These are phyloP conservation scores for Zaprionus taronus DNA, from an alignment of 1,140 invertebrate genomes.

Conservation along the genomic window DNA sequence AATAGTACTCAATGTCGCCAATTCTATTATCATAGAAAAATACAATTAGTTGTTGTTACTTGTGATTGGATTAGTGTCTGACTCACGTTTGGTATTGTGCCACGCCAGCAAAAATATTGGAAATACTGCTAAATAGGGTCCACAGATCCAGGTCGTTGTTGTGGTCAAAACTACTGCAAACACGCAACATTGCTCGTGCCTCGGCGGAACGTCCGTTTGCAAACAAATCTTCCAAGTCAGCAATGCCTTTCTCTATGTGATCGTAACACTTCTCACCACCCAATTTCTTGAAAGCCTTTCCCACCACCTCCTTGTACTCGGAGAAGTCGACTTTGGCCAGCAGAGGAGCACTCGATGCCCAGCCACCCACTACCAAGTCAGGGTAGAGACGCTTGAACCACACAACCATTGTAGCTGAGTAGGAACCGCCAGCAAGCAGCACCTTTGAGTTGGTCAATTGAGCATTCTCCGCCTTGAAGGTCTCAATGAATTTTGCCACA, in stretches of 20 bases:
- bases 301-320: constrained; percentile 69
- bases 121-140: constrained; percentile 72
- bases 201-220: constrained; percentile 57
- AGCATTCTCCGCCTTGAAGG: constrained; percentile 85
- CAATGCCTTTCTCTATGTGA: constrained; percentile 86
- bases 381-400: constrained; percentile 92
- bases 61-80: neutral
- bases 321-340: constrained; percentile 72
- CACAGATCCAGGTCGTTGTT: constrained; percentile 76
- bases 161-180: constrained; percentile 78
- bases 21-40: constrained; percentile 25
- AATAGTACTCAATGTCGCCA: constrained; percentile 59
- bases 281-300: constrained; percentile 59
- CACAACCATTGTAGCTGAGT: constrained; percentile 90
- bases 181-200: constrained; percentile 77
- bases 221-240: constrained; percentile 84
- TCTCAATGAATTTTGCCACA: constrained; percentile 88
- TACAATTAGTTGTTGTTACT: neutral
- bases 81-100: constrained; percentile 72
- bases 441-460: constrained; percentile 83
- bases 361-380: constrained; percentile 89
- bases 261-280: constrained; percentile 84
- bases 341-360: constrained; percentile 91
- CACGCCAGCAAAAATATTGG: constrained; percentile 69
- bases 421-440: constrained; percentile 91